Conservation (phyloP, 2,888 invertebrate species). For the Acheta domesticus region DNA sequence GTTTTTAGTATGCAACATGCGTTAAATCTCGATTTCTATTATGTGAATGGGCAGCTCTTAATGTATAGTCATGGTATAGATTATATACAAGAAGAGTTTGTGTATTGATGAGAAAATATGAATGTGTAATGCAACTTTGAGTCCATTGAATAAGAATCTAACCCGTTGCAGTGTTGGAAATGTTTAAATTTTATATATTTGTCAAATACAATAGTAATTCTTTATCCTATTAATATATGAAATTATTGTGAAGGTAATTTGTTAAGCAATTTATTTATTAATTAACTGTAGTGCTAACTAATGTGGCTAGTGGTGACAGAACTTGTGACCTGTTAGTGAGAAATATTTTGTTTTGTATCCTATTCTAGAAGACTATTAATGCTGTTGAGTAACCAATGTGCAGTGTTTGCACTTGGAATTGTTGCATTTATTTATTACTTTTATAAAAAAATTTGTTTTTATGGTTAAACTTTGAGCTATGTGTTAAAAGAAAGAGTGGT, state of each 20-base stretch:
- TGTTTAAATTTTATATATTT: background rate
- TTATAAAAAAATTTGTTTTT: background rate
- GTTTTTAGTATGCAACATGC: too few species aligned
- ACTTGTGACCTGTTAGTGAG: background rate
- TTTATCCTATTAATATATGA: background rate
- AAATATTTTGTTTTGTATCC: background rate
- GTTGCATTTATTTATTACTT: conserved; percentile 18
- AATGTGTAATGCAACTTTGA: background rate
- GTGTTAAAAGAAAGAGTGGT: background rate
- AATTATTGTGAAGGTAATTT: background rate
- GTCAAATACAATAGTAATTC: background rate
- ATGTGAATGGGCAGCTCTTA: too few species aligned
- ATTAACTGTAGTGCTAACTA: background rate
- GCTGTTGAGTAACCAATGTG: background rate
- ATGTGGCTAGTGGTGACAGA: conserved; percentile 5
- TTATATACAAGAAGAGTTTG: too few species aligned
- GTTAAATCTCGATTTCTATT: too few species aligned
- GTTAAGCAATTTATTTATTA: background rate
- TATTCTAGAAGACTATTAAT: background rate
- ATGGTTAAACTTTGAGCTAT: background rate
- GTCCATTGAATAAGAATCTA: background rate
- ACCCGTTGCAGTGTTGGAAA: conserved; percentile 9
- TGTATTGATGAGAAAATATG: too few species aligned
- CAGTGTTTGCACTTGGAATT: background rate
- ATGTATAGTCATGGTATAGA: too few species aligned